phyloP scores from a whole-genome alignment of 2,113 vertebrate species.

The Dasyprocta punctata region DNA sequence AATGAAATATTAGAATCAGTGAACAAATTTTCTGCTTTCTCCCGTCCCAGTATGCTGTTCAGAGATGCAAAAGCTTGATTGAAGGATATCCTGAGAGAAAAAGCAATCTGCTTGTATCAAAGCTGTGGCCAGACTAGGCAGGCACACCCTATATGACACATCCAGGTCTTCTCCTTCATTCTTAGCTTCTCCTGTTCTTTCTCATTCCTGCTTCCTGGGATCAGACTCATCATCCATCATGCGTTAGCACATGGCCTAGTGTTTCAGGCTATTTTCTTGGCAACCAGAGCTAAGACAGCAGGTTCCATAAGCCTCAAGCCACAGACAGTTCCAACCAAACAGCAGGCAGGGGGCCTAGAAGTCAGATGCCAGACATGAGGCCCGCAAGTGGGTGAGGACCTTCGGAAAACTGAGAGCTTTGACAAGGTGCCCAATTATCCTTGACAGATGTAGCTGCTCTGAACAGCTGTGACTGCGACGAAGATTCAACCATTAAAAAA shows the following conservation, averaged over 20 bases:
- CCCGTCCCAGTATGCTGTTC: not conserved
- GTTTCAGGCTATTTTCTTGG: not conserved
- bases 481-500: not conserved
- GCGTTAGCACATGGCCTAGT: not conserved
- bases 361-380: not conserved
- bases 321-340: not conserved
- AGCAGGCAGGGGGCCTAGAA: not conserved
- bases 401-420: not conserved
- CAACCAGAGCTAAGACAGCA: not conserved
- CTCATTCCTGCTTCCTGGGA: not conserved
- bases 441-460: not conserved
- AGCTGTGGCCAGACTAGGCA: not conserved
- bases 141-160: not conserved
- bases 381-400: not conserved
- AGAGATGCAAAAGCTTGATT: not conserved
- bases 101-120: not conserved
- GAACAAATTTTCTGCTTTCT: not conserved
- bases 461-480: not conserved
- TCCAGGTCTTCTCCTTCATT: not conserved
- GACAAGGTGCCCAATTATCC: not conserved
- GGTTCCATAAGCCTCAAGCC: not conserved
- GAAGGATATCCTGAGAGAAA: not conserved
- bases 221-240: not conserved
- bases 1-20: not conserved
- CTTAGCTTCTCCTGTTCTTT: not conserved